Percentiles rank a stretch among this genome's conserved stretches.
Conservation (phyloP, 2,113 vertebrate genomes). For the Tichodroma muraria region DNA sequence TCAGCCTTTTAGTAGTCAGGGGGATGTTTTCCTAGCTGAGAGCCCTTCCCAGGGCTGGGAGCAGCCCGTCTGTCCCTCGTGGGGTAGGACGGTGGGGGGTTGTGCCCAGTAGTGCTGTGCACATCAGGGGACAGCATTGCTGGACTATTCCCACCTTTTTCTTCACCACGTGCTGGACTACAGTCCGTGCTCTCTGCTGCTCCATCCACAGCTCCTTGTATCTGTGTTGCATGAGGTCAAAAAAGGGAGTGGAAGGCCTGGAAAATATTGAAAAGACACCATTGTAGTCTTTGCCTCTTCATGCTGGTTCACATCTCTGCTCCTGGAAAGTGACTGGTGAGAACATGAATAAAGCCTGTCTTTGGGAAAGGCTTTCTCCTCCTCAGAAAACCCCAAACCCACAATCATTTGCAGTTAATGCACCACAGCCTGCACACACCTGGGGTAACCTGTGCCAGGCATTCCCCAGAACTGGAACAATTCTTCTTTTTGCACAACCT, state of each 20-base stretch:
- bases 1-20: background rate
- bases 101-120: background rate
- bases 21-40: background rate
- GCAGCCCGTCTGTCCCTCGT: accelerated
- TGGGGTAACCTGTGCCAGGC: background rate
- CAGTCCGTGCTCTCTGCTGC: slow-evolving; percentile 68
- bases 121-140: background rate
- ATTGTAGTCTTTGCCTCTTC: background rate
- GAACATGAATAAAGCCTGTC: background rate
- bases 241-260: slow-evolving; percentile 79
- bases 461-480: background rate
- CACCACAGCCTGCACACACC: background rate
- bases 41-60: background rate
- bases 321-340: background rate
- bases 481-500: background rate
- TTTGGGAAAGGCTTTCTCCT: background rate
- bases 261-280: background rate
- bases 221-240: slow-evolving; percentile 78
- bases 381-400: background rate
- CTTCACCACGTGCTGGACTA: slow-evolving; percentile 10
- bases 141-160: slow-evolving; percentile 62
- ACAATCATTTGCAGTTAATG: background rate
- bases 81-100: background rate
- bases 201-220: slow-evolving; percentile 81
- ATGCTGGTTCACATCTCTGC: background rate